Evolutionary conservation across 2,888 invertebrate genomes (phyloP).

Genomic region (Sturmia bella): DNA sequence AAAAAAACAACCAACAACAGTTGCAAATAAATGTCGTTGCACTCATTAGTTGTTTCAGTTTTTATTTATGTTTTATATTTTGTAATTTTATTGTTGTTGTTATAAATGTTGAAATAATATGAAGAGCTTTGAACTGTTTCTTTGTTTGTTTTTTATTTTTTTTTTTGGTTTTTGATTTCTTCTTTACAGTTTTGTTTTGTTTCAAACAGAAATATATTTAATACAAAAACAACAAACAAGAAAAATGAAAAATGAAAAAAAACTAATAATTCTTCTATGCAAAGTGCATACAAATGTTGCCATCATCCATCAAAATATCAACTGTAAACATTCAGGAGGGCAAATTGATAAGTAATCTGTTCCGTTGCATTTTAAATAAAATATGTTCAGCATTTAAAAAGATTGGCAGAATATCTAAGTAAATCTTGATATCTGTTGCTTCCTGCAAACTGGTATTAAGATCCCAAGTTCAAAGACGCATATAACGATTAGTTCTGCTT

Average conservation of each 20-base stretch:
- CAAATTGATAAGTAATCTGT: background rate
- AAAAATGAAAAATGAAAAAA: background rate
- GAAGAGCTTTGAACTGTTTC: conserved; percentile 67
- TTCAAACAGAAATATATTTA: conserved; percentile 1
- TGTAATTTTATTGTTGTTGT: conserved; percentile 29
- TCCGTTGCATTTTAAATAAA: too few relatives aligned
- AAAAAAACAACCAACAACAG: conserved; percentile 45
- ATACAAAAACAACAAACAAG: background rate
- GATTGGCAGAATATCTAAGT: too few relatives aligned
- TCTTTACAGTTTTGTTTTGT: too few relatives aligned
- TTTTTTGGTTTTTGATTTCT: conserved; percentile 31
- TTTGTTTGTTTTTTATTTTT: background rate
- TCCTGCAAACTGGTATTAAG: too few relatives aligned
- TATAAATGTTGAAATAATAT: conserved; percentile 58
- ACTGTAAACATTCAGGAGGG: conserved; percentile 10
- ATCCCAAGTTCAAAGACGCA: too few relatives aligned
- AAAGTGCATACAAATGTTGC: conserved; percentile 57
- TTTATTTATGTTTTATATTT: conserved; percentile 32
- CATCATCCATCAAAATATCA: conserved; percentile 43
- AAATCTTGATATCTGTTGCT: too few relatives aligned
- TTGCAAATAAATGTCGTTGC: conserved; percentile 68
- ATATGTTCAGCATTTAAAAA: too few relatives aligned
- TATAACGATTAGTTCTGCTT: too few relatives aligned
- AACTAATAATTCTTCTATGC: conserved; percentile 38
- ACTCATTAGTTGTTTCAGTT: conserved; percentile 62